Conservation (phyloP, 2,888 invertebrate species). For the Polyploca ridens region DNA sequence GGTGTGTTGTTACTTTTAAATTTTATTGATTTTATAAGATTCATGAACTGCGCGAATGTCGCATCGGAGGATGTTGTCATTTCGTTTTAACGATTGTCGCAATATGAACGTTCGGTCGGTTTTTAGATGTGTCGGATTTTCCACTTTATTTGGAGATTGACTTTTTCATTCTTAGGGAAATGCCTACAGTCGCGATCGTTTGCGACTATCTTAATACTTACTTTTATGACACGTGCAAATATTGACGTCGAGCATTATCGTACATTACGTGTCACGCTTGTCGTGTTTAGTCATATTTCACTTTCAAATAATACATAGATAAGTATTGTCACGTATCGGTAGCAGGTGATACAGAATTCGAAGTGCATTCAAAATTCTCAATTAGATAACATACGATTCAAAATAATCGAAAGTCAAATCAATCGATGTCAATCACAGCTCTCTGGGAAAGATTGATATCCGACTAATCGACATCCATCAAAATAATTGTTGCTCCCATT, state of each 20-base stretch:
- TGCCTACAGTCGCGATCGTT: conserved; percentile 29
- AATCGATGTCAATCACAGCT: conserved; percentile 8
- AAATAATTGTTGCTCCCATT: not conserved
- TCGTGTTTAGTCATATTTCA: conserved; percentile 33
- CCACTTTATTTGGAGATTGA: not conserved
- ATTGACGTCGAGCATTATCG: conserved; percentile 54
- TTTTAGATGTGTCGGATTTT: not conserved
- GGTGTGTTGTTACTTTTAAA: conserved; percentile 34
- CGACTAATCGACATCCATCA: too few relatives aligned
- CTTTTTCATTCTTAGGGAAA: conserved; percentile 21
- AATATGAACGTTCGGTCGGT: too few relatives aligned
- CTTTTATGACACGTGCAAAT: conserved; percentile 52
- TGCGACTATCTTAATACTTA: conserved; percentile 31
- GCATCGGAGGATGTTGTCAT: conserved; percentile 26
- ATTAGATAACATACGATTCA: not conserved
- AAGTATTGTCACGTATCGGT: conserved; percentile 17
- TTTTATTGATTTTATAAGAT: conserved; percentile 33
- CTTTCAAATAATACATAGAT: conserved; percentile 30
- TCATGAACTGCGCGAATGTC: conserved; percentile 27
- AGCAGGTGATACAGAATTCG: conserved; percentile 14
- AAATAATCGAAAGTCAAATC: conserved; percentile 8
- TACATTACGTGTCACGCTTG: conserved; percentile 30
- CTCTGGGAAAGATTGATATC: too few relatives aligned
- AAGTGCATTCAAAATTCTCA: conserved; percentile 9
- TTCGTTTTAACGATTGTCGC: not conserved